These are phyloP conservation scores for Lipophrys pholis DNA, from an alignment of 2,113 vertebrate genomes.

Conservation along the genomic window DNA sequence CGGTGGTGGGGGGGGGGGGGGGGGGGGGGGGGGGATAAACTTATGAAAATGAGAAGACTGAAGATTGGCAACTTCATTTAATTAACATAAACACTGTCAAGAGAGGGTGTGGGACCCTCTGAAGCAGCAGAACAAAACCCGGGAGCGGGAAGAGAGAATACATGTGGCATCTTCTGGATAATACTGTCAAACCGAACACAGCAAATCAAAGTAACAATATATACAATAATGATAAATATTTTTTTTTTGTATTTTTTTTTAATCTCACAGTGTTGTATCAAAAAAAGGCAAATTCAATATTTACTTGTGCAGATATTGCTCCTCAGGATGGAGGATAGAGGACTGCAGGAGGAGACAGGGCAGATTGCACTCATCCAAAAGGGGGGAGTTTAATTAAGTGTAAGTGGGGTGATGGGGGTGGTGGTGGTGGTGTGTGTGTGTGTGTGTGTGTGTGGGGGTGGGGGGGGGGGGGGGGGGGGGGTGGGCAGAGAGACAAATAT, in stretches of 20 bases:
- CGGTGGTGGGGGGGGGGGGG: no score
- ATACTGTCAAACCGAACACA: conserved; percentile 1
- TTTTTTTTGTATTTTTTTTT: no score
- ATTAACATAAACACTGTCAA: no score
- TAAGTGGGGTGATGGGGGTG: not conserved
- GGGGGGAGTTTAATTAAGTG: no score
- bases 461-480: not conserved
- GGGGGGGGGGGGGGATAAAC: no score
- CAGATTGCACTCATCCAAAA: no score
- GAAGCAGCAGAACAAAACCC: not conserved
- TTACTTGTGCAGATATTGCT: conserved; percentile 28
- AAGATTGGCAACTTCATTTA: no score
- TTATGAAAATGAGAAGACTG: no score
- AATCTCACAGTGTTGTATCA: conserved; percentile 19
- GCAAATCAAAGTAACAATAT: not conserved
- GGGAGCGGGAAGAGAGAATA: no score
- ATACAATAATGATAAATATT: not conserved
- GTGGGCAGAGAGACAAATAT: conserved; percentile 8
- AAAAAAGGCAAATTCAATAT: conserved; percentile 36
- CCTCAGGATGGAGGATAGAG: not conserved
- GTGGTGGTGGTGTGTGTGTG: no score
- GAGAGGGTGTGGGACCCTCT: no score
- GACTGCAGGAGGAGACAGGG: not conserved
- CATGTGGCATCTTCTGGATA: not conserved
- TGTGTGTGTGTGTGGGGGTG: no score